Evolutionary conservation across 1,140 invertebrate genomes (phyloP), one percentile per base, ranked within the genome.

Genomic region (Copidosoma floridanum): DNA sequence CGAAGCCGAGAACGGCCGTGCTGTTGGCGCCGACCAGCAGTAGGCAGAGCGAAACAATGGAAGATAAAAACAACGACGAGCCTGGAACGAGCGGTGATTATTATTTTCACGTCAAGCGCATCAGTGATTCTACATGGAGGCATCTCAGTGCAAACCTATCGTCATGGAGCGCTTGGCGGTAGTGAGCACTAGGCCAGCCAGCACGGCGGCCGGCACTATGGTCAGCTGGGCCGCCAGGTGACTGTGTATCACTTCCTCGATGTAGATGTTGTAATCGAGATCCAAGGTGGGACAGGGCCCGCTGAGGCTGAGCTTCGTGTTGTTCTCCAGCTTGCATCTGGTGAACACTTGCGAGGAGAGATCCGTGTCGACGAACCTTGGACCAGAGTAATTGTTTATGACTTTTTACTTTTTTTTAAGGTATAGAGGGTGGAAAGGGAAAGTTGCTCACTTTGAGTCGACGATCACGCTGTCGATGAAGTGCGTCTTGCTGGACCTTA

Each of bases 331-430:
- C 32, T 54, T 72, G 60, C 82, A 82, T 56, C 77, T 76, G 21
- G 75, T 71, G 64, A 83, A 84, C 53, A 76, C 75, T 62, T 81
- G 75, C 7, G 72, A 66, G 2, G 77, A 80, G 24, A 84, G 62
- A 71, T 84, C 82, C 6, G 81, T 83, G 68, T 83, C 82, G 37
- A 83, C 71, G 63, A 83, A 83, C 70, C 81, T 82, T 43, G 24
- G 16, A 37, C 65, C n/a, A n/a, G n/a, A n/a, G n/a, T 16, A 44
- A 41, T 40, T 27, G 12, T 48, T 21, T 21, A 52, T 18, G 5
- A 56, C 21, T 20, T 21, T 12, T 29, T 8, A n/a, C n/a, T n/a
- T 29, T 23, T 8, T 43, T 40, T 24, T 7, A n/a, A n/a, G 23
- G 16, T 5, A 21, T n/a, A 46, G 7, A 46, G 26, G 7, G n/a